phyloP scores from a whole-genome alignment of 2,888 invertebrate genomes.

The Andricus curvator region DNA sequence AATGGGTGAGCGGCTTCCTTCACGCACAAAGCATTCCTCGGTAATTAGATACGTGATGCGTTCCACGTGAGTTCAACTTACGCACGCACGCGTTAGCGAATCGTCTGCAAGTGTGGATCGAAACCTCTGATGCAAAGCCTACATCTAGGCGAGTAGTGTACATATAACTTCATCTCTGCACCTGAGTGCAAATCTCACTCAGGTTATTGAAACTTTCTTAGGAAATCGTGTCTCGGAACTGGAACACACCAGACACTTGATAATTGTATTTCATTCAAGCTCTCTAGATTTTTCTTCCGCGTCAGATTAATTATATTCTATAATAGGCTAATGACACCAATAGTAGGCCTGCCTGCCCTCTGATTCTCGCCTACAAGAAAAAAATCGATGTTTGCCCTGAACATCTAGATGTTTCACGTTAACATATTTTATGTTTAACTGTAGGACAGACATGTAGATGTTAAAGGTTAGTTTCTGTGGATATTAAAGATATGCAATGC shows the following conservation, averaged over 20 bases:
- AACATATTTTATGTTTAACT: too few species aligned
- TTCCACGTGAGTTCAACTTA: conserved; percentile 55
- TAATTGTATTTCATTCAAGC: conserved; percentile 30
- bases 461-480: too few species aligned
- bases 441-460: too few species aligned
- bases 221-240: conserved; percentile 34
- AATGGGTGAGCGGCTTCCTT: conserved; percentile 65
- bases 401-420: too few species aligned
- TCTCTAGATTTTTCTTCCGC: conserved; percentile 19
- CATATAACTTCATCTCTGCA: conserved; percentile 25
- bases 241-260: conserved; percentile 36
- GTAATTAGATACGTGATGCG: conserved; percentile 71
- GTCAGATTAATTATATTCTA: neutral
- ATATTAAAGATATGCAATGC: too few species aligned
- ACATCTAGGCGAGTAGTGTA: conserved; percentile 7
- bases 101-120: conserved; percentile 52
- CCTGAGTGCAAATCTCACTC: conserved; percentile 23
- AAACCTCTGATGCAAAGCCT: conserved; percentile 44
- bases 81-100: conserved; percentile 46
- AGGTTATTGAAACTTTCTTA: conserved; percentile 40
- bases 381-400: too few species aligned
- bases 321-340: neutral
- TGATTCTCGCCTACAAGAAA: too few species aligned
- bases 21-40: conserved; percentile 69
- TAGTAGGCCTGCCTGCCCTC: too few species aligned